Evolutionary conservation across 2,888 invertebrate genomes (phyloP).

Genomic region (Drosophila neoperkinsi): DNA sequence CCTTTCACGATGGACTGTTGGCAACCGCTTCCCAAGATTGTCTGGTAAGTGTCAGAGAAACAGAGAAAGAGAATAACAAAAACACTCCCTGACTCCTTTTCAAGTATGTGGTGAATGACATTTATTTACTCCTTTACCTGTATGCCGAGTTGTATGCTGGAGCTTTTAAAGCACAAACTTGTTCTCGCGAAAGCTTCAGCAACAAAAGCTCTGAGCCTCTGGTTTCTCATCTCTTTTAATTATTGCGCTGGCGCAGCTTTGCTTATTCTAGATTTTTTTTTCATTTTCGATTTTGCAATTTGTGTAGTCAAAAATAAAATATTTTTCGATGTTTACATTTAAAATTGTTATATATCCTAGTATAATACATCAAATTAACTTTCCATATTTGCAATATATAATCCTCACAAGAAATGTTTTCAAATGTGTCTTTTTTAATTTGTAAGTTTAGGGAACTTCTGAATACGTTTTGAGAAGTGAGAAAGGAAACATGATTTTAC

Average conservation of each 20-base stretch:
- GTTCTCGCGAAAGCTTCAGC: background rate
- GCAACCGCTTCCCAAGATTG: conserved; percentile 96
- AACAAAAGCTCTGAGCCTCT: background rate
- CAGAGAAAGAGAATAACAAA: background rate
- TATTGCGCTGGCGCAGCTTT: background rate
- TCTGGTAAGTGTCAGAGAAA: conserved; percentile 86
- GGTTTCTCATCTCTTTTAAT: background rate
- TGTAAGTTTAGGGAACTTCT: background rate
- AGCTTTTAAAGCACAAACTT: background rate
- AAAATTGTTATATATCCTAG: background rate
- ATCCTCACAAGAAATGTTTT: background rate
- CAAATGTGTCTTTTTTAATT: background rate
- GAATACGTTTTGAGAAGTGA: background rate
- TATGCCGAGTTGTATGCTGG: background rate
- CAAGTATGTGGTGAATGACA: background rate
- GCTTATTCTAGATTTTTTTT: background rate
- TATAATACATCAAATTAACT: too few species aligned
- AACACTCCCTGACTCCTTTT: background rate
- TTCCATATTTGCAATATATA: background rate
- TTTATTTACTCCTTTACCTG: background rate
- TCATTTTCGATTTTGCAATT: background rate
- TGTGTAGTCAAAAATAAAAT: background rate
- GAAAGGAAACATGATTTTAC: background rate
- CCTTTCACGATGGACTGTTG: conserved; percentile 96
- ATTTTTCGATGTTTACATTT: background rate